Evolutionary conservation across 2,113 vertebrate species (phyloP), one percentile per base, ranked within the genome.

Genomic region (Cochlearius cochlearius): DNA sequence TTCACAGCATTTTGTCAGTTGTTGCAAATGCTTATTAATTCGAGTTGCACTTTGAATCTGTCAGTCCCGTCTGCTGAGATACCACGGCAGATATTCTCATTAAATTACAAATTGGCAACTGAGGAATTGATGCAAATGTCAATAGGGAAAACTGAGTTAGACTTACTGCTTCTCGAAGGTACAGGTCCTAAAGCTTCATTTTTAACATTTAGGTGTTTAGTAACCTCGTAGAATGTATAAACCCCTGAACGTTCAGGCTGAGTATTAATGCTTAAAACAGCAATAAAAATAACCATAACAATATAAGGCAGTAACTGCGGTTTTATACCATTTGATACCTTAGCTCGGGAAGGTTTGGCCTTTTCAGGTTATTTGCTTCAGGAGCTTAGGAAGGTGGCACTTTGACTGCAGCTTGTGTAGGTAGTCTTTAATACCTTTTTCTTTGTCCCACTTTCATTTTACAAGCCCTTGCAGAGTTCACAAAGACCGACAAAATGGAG

Each of bases 11-110:
- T 88, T 20, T 96, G 64, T 80, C 94, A 34, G 16, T 95, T 77
- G 88, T 50, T 87, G 66, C 69, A 68, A 91, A 38, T 15, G 74
- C 88, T 92, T 79, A 85, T 94, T 92, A 85, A 81, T 90, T 64
- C 50, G 82, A 66, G 80, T 90, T 95, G 92, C 85, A 43, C 90
- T 86, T 80, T 23, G 87, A 73, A 43, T 88, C 64, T 89, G 80
- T 92, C 79, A 5, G 76, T 67, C 75, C 80, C 94, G 95, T 90
- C 92, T 90, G 82, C 81, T 71, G 67, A 55, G 53, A 56, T 76
- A 47, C 66, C 13, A 25, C 32, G 18, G 91, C 91, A 86, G 96
- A 53, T 68, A 47, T 21, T 39, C 92, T 85, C 39, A 18, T 89
- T 76, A 91, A 77, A 50, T 50, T 45, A 79, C 86, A 78, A 76